Conservation (phyloP, 30 jellyfish, hydroid and myxozoan genomes). For the Clytia hemisphaerica region DNA sequence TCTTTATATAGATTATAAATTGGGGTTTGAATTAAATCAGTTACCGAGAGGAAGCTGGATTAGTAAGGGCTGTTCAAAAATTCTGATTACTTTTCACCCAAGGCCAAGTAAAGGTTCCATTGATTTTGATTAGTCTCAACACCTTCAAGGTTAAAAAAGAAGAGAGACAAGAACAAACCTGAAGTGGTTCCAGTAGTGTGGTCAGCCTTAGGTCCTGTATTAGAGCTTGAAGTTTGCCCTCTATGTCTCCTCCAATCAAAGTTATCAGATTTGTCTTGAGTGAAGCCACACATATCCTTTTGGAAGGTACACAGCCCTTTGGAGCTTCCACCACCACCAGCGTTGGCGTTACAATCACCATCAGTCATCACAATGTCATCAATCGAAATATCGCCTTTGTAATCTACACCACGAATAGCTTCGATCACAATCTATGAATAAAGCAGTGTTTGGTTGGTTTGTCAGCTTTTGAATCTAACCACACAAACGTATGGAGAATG, state of each 20-base stretch:
- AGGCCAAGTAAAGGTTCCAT: too few relatives aligned
- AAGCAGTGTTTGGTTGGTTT: background rate
- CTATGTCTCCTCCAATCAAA: slow-evolving; percentile 59
- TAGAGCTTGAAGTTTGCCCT: slow-evolving; percentile 48
- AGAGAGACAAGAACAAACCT: slow-evolving; percentile 21
- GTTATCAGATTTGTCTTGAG: slow-evolving; percentile 36
- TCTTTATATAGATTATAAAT: too few relatives aligned
- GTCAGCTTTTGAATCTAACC: background rate
- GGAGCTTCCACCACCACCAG: slow-evolving; percentile 13
- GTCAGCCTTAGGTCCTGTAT: slow-evolving; percentile 68
- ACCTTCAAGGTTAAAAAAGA: background rate
- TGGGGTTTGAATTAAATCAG: too few relatives aligned
- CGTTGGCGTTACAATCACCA: slow-evolving; percentile 39
- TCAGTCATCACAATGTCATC: slow-evolving; percentile 53
- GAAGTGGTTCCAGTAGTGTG: slow-evolving; percentile 60
- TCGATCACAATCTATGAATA: slow-evolving; percentile 46
- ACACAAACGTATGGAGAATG: background rate
- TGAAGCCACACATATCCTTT: slow-evolving; percentile 55
- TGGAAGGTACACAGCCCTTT: slow-evolving; percentile 49
- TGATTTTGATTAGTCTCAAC: background rate
- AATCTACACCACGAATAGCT: slow-evolving; percentile 53
- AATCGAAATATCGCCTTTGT: slow-evolving; percentile 67
- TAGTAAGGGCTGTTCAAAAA: too few relatives aligned
- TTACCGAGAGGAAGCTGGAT: too few relatives aligned
- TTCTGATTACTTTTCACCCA: too few relatives aligned